These are phyloP conservation scores for Drosophila sordidula DNA, from an alignment of 2,888 invertebrate genomes.

Conservation along the genomic window DNA sequence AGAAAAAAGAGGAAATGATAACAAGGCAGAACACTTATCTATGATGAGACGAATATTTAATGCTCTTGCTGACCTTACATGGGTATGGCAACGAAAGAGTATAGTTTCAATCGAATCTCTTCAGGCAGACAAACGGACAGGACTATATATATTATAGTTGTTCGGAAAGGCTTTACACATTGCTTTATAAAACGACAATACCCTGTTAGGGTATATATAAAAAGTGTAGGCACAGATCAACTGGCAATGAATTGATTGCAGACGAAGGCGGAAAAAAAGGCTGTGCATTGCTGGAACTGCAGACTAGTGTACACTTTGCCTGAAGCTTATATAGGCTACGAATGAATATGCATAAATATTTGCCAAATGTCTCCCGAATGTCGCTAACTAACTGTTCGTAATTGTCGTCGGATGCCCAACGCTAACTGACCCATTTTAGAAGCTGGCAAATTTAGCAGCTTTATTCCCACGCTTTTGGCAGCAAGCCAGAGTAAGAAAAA, in stretches of 20 bases:
- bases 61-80: not conserved
- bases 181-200: not conserved
- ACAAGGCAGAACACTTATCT: constrained; percentile 1
- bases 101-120: not conserved
- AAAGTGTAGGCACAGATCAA: constrained; percentile 7
- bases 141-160: not conserved
- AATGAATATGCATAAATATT: constrained; percentile 50
- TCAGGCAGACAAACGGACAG: not conserved
- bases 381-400: constrained; percentile 36
- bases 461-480: constrained; percentile 50
- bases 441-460: constrained; percentile 26
- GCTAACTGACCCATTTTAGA: constrained; percentile 56
- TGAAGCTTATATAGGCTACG: not conserved
- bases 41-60: constrained; percentile 1
- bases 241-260: constrained; percentile 35
- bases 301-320: not conserved
- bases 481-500: constrained; percentile 15
- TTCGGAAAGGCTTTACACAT: not conserved
- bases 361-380: constrained; percentile 28
- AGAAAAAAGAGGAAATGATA: not conserved
- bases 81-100: not conserved
- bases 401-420: constrained; percentile 24
- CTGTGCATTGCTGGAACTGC: not conserved
- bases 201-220: not conserved
- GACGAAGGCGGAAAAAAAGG: constrained; percentile 8